Conservation (phyloP, 2,888 invertebrate species). For the Agriopis leucophaearia region DNA sequence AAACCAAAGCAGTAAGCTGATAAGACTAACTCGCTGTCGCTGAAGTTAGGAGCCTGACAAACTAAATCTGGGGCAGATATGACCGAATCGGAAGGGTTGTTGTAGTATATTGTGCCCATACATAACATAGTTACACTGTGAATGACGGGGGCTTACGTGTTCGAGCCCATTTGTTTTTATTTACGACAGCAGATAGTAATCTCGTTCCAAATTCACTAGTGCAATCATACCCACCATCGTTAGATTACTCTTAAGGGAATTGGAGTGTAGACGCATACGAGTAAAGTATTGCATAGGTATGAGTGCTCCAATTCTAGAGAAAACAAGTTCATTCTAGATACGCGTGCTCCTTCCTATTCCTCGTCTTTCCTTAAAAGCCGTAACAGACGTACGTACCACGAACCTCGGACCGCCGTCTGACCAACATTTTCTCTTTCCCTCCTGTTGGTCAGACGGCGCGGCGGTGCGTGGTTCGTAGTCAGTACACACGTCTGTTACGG, state of each 20-base stretch:
- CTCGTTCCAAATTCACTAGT: constrained; percentile 19
- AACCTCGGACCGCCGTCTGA: too few relatives aligned
- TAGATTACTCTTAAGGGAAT: constrained; percentile 13
- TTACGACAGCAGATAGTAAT: constrained; percentile 20
- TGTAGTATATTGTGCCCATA: constrained; percentile 7
- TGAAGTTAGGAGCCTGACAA: constrained; percentile 28
- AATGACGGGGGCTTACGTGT: constrained; percentile 19
- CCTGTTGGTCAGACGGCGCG: too few relatives aligned
- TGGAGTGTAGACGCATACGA: background rate
- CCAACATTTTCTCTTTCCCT: too few relatives aligned
- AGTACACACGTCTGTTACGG: too few relatives aligned
- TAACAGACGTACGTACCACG: too few relatives aligned
- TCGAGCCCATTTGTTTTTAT: constrained; percentile 23
- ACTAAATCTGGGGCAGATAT: constrained; percentile 30
- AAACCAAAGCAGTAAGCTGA: constrained; percentile 29
- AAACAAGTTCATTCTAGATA: too few relatives aligned
- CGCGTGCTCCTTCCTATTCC: too few relatives aligned
- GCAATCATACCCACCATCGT: constrained; percentile 17
- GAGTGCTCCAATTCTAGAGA: too few relatives aligned
- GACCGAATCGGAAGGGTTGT: constrained; percentile 24
- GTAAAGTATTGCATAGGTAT: too few relatives aligned
- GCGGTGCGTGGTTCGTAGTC: too few relatives aligned
- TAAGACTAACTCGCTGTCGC: constrained; percentile 23
- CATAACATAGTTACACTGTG: constrained; percentile 1
- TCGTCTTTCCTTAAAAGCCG: too few relatives aligned